A percentile compares a stretch with the other conserved stretches of the same genome.
These are phyloP conservation scores for Drosophila willistoni DNA, from an alignment of 1,140 invertebrate genomes.

Conservation along the genomic window DNA sequence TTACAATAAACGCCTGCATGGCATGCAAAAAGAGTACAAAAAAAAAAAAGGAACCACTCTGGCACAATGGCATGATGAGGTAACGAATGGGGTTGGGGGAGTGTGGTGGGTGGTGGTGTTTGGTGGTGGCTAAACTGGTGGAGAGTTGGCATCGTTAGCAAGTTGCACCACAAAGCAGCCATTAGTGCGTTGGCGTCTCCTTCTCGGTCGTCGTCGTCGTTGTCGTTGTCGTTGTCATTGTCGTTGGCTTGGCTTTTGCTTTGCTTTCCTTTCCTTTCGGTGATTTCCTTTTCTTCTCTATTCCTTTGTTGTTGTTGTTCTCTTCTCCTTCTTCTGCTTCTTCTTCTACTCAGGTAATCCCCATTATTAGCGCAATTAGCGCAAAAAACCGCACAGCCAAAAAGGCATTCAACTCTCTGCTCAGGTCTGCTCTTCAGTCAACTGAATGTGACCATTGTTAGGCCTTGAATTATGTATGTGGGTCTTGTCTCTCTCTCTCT, in stretches of 20 bases:
- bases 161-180: slow-evolving; percentile 55
- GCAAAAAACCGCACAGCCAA: slow-evolving; percentile 24
- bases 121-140: background rate
- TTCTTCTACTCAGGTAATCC: slow-evolving; percentile 54
- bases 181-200: slow-evolving; percentile 75
- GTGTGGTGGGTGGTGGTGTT: background rate
- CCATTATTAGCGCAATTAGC: slow-evolving; percentile 80
- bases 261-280: slow-evolving; percentile 35
- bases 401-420: slow-evolving; percentile 18
- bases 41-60: background rate
- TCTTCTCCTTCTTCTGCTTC: background rate
- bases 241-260: slow-evolving; percentile 13
- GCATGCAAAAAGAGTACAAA: slow-evolving; percentile 50
- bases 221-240: background rate
- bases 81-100: background rate
- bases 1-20: slow-evolving; percentile 73
- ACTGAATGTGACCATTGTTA: slow-evolving; percentile 57
- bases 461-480: slow-evolving; percentile 46
- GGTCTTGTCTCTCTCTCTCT: too few relatives aligned
- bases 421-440: too few relatives aligned
- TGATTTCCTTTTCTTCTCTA: slow-evolving; percentile 26
- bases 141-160: slow-evolving; percentile 60
- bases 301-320: slow-evolving; percentile 24
- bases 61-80: background rate
- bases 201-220: slow-evolving; percentile 5